Evolutionary conservation across 35 echinoderm and acorn worm genomes (phyloP), one percentile per base, ranked within the genome.

Genomic region (Amphiura filiformis): DNA sequence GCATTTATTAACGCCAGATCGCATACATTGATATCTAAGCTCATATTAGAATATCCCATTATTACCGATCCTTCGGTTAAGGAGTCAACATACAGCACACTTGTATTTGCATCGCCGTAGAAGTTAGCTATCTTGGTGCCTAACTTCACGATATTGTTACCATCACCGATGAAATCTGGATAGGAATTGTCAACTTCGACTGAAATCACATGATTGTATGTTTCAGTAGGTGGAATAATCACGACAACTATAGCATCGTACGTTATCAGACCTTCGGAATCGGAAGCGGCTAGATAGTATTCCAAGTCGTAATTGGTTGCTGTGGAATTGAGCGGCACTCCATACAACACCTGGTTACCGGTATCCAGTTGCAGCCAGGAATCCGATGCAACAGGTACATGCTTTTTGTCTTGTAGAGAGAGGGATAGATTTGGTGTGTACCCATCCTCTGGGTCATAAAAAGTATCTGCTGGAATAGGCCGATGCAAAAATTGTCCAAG

Each of bases 401-500:
- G 37, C 31, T 86, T 36, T 0, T 38, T 56, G 1, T 76, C 80
- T 28, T 81, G 78, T 38, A 92, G 80, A 20, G 39, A 47, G 41
- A 87, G 57, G 14, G 57, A 22, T 30, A 92, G 78, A 37, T 86
- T 81, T 38, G 47, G 78, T 1, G 90, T 92, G 23, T 64, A 36
- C 11, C 90, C 90, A 82, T 92, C 90, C 70, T 92, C 90, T 23
- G 41, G 30, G 31, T 92, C 90, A 64, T 47, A 39, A 34, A 92
- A 92, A 0, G 90, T 87, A 56, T 92, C 78, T 32, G 70, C 35
- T 75, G 90, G 90, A 37, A 92, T 92, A 23, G 34, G n/a, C 37
- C 64, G 85, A 7, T 81, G 35, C 11, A 92, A 78, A 65, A 92
- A 39, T 26, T 81, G 23, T 86, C 90, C 90, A 37, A 82, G 39